Percentiles rank a stretch among this genome's conserved stretches.
Conservation (phyloP, 1,140 invertebrate species). For the Drosophila aff. region DNA sequence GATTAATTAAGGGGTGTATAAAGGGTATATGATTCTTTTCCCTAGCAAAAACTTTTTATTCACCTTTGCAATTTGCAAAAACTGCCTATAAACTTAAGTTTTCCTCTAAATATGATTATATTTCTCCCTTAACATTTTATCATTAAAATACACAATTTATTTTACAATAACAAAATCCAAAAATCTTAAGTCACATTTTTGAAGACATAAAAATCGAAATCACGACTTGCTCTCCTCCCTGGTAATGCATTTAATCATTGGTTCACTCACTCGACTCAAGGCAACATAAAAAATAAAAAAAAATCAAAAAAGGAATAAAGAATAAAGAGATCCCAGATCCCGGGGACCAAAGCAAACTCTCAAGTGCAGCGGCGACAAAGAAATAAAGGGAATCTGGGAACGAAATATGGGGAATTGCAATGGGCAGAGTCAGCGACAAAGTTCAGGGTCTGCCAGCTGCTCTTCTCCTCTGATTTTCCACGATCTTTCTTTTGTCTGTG, state of each 20-base stretch:
- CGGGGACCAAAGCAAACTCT: slow-evolving; percentile 35
- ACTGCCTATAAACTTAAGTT: no score
- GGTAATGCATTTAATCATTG: slow-evolving; percentile 61
- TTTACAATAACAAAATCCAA: no score
- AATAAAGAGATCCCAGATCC: slow-evolving; percentile 32
- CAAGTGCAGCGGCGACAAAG: slow-evolving; percentile 57
- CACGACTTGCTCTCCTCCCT: slow-evolving; percentile 9
- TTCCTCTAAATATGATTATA: not conserved
- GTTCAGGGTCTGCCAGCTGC: slow-evolving; percentile 72
- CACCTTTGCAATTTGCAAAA: no score
- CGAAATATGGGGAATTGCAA: slow-evolving; percentile 52
- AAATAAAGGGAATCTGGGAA: slow-evolving; percentile 38
- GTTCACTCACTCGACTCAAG: slow-evolving; percentile 64
- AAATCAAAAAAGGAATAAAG: slow-evolving; percentile 32
- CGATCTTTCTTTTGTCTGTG: slow-evolving; percentile 51
- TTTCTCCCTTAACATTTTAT: accelerated
- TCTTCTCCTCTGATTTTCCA: slow-evolving; percentile 39
- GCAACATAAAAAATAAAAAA: slow-evolving; percentile 13
- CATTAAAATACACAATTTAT: accelerated
- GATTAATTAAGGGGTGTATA: no score
- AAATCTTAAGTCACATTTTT: not conserved
- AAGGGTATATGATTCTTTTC: no score
- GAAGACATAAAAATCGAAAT: not conserved
- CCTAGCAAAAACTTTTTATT: no score
- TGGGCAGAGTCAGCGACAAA: slow-evolving; percentile 60